Conservation (phyloP, 2,113 vertebrate genomes). For the Sturnus vulgaris region DNA sequence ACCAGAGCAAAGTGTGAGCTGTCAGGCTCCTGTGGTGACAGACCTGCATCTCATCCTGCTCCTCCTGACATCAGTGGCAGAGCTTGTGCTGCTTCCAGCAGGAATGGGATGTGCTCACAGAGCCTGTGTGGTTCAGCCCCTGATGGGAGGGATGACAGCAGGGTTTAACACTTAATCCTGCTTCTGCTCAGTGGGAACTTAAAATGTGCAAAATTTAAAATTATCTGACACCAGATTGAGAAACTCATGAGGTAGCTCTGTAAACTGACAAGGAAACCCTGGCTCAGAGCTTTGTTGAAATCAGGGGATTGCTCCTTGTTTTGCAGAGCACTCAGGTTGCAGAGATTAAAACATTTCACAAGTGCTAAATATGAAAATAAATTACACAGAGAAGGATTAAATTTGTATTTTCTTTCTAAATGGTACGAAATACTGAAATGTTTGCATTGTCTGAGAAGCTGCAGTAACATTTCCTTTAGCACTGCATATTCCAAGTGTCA, state of each 20-base stretch:
- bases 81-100: neutral
- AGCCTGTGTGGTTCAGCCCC: neutral
- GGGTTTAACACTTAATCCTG: neutral
- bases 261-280: neutral
- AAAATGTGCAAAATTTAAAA: neutral
- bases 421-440: neutral
- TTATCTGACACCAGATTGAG: neutral
- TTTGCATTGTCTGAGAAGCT: neutral
- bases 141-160: neutral
- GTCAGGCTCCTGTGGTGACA: neutral
- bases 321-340: neutral
- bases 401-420: neutral
- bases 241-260: neutral
- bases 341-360: neutral
- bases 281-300: neutral
- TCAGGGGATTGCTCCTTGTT: neutral
- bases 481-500: neutral
- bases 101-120: accelerated
- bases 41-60: neutral
- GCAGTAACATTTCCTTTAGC: neutral
- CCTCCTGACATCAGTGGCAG: neutral
- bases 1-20: neutral
- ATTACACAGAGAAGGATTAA: neutral
- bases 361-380: neutral
- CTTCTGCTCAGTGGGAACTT: neutral